A percentile compares a stretch with the other conserved stretches of the same genome.
These are phyloP conservation scores for Tachypleus tridentatus DNA, from an alignment of 1,140 invertebrate genomes.

Conservation along the genomic window DNA sequence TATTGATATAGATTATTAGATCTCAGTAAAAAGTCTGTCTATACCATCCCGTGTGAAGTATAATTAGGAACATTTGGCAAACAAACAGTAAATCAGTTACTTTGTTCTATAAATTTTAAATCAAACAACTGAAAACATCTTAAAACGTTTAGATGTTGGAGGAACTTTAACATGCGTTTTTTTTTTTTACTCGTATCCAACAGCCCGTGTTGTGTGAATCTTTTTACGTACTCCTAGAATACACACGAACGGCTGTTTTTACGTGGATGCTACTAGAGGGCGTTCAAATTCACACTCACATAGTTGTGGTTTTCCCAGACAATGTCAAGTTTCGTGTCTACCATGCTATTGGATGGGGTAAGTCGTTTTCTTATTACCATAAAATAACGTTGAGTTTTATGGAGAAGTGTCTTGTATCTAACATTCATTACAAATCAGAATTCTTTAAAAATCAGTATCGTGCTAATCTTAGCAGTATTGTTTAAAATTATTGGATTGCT, in stretches of 20 bases:
- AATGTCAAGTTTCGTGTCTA: constrained; percentile 56
- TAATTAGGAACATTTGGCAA: background rate
- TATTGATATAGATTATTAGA: too few relatives aligned
- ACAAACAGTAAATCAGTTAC: background rate
- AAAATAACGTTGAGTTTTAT: too few relatives aligned
- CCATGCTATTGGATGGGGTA: constrained; percentile 65
- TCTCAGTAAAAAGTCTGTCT: background rate
- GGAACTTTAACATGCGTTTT: background rate
- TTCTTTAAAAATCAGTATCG: too few relatives aligned
- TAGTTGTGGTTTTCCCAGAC: constrained; percentile 67
- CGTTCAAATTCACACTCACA: constrained; percentile 71
- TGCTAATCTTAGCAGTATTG: too few relatives aligned
- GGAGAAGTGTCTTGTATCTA: too few relatives aligned
- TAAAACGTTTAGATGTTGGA: background rate
- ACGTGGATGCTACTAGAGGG: constrained; percentile 94
- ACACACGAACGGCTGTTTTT: constrained; percentile 76
- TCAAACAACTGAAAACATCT: background rate
- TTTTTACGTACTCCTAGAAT: constrained; percentile 66
- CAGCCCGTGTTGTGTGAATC: constrained; percentile 67
- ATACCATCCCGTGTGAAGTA: background rate
- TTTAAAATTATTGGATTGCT: too few relatives aligned
- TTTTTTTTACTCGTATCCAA: constrained; percentile 23
- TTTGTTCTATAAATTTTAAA: background rate
- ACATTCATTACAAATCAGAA: too few relatives aligned
- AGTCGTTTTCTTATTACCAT: constrained; percentile 13